Evolutionary conservation across 2,888 invertebrate genomes (phyloP), one percentile per base, ranked within the genome.

Genomic region (Polydrusus tereticollis): DNA sequence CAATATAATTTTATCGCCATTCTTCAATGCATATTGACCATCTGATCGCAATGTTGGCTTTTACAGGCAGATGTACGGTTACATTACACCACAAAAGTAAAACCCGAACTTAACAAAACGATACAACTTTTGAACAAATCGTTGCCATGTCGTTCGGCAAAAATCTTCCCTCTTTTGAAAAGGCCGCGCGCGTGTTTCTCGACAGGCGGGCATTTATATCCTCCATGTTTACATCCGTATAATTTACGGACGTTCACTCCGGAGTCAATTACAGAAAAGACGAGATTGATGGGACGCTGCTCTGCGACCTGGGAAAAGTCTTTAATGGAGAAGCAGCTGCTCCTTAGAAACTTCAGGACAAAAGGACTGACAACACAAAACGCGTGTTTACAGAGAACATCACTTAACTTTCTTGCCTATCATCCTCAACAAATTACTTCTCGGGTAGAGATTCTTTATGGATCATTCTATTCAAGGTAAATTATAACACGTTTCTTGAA

Each of bases 291-390:
- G 69, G 41, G 64, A 64, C 65, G 26, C 26, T 26, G 26, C 41
- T 47, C 50, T 64, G 50, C 50, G 55, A 70, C 59, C 65, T 70
- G 70, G 65, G 69, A 63, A 55, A 55, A 16, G 29, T 29, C 29
- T 55, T 55, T 55, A 29, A 29, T 55, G 52, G 14, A 26, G 23
- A 7, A 55, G 52, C 52, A 55, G 69, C 69, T 63, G 70, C 64
- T 45, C 47, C 63, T 38, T 70, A 29, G 29, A 57, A 59, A 64
- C 18, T 18, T 6, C 20, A 23, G 55, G 57, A 70, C 64, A 70
- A 70, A 70, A 52, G 64, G 29, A 43, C 70, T 65, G 70, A 70
- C 70, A 70, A 70, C 70, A 70, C 70, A 70, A 70, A 70, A 70
- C 70, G 64, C 59, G 70, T 70, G 70, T 70, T 70, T 65, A 36